Percentiles rank a stretch among this genome's conserved stretches.
phyloP scores from a whole-genome alignment of 1,140 invertebrate species.

The Cyclargus thomasi region DNA sequence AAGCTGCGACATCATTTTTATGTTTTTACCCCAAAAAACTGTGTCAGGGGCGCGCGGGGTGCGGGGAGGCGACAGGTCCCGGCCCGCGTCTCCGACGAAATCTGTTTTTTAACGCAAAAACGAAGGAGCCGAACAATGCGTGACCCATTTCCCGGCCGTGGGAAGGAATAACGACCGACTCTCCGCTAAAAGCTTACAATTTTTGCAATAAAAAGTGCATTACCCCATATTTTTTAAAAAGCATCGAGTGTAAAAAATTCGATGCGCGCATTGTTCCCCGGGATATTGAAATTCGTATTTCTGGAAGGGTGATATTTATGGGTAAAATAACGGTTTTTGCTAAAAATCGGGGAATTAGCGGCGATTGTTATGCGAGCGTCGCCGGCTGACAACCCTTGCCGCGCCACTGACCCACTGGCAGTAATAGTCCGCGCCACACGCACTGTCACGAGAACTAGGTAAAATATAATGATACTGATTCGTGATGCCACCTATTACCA shows the following conservation, averaged over 20 bases:
- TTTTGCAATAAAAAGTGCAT: constrained; percentile 70
- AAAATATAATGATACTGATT: constrained; percentile 10
- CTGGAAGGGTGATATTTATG: constrained; percentile 72
- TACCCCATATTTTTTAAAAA: constrained; percentile 69
- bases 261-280: constrained; percentile 53
- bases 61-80: constrained; percentile 48
- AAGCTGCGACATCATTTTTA: constrained; percentile 63
- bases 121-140: constrained; percentile 56
- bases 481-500: background rate
- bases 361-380: constrained; percentile 26
- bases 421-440: background rate
- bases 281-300: constrained; percentile 67
- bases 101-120: constrained; percentile 70
- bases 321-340: constrained; percentile 69
- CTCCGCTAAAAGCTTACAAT: constrained; percentile 45
- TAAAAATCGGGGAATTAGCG: constrained; percentile 63
- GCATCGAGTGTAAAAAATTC: constrained; percentile 54
- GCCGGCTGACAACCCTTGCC: constrained; percentile 15
- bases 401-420: constrained; percentile 26
- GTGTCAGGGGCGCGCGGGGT: constrained; percentile 56
- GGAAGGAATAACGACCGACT: constrained; percentile 70
- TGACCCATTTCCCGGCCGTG: constrained; percentile 72
- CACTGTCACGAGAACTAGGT: constrained; percentile 1
- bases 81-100: constrained; percentile 48
- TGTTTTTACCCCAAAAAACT: constrained; percentile 64